phyloP scores from a whole-genome alignment of 2,797 vertebrate genomes.

The Micrastur ruficollis region DNA sequence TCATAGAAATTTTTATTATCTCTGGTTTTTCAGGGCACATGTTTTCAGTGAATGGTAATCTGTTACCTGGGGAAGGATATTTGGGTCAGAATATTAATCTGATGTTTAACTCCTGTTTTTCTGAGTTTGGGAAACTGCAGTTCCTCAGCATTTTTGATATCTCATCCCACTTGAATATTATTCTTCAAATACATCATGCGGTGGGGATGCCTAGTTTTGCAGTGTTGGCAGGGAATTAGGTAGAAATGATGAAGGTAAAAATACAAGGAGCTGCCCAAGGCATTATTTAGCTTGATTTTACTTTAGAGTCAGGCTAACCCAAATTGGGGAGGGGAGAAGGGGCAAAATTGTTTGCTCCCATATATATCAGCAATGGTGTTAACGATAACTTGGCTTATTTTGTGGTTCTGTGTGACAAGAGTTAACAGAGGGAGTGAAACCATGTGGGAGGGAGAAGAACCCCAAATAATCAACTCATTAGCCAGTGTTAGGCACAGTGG shows the following conservation, averaged over 20 bases:
- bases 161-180: neutral
- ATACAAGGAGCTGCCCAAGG: neutral
- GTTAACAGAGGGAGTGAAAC: conserved; percentile 35
- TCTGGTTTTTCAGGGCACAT: neutral
- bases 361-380: neutral
- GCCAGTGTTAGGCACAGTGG: neutral
- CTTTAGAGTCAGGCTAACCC: neutral
- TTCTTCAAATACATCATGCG: neutral
- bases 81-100: neutral
- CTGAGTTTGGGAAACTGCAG: neutral
- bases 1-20: neutral
- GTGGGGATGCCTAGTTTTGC: neutral
- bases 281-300: neutral
- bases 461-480: neutral
- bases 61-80: neutral
- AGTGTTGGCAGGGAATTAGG: neutral
- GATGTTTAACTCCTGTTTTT: neutral
- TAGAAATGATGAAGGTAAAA: neutral
- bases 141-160: neutral
- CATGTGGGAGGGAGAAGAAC: neutral
- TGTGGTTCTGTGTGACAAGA: conserved; percentile 8
- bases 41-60: neutral
- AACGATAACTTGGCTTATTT: conserved; percentile 45
- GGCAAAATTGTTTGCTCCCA: conserved; percentile 16
- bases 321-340: neutral